phyloP scores from a whole-genome alignment of 1,140 invertebrate genomes.

The Halyomorpha halys region DNA sequence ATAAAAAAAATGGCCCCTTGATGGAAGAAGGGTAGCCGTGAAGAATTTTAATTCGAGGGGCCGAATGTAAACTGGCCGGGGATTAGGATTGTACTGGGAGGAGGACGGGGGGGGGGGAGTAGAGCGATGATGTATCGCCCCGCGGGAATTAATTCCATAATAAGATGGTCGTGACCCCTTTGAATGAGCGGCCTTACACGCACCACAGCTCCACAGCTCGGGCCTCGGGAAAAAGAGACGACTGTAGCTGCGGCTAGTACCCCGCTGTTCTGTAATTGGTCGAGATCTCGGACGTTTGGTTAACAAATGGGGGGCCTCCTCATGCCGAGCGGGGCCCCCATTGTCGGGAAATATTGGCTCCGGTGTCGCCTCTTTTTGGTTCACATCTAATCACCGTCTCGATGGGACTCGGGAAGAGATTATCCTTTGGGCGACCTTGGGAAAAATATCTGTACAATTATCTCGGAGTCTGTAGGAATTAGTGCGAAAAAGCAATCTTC shows the following conservation, averaged over 20 bases:
- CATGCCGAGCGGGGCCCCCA: too few species aligned
- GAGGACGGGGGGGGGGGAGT: background rate
- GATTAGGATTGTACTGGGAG: background rate
- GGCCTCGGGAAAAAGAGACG: background rate
- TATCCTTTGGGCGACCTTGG: background rate
- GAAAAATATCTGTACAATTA: background rate
- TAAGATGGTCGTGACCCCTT: constrained; percentile 10
- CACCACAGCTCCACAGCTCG: background rate
- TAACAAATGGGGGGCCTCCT: too few species aligned
- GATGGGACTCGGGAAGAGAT: background rate
- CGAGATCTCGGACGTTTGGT: too few species aligned
- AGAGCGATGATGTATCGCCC: constrained; percentile 5
- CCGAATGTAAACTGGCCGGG: constrained; percentile 8
- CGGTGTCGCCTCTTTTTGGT: too few species aligned
- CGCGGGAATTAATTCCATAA: constrained; percentile 5
- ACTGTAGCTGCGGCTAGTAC: background rate
- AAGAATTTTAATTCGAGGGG: constrained; percentile 9
- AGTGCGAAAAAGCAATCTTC: too few species aligned
- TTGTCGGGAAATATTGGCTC: too few species aligned
- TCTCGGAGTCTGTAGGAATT: background rate
- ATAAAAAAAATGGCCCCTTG: too few species aligned
- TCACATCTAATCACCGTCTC: constrained; percentile 2
- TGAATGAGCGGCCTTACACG: background rate
- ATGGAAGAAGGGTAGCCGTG: constrained; percentile 4
- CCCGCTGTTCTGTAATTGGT: constrained; percentile 7